These are phyloP conservation scores for Tricholauxania praeusta DNA, from an alignment of 2,888 invertebrate genomes.

Conservation along the genomic window DNA sequence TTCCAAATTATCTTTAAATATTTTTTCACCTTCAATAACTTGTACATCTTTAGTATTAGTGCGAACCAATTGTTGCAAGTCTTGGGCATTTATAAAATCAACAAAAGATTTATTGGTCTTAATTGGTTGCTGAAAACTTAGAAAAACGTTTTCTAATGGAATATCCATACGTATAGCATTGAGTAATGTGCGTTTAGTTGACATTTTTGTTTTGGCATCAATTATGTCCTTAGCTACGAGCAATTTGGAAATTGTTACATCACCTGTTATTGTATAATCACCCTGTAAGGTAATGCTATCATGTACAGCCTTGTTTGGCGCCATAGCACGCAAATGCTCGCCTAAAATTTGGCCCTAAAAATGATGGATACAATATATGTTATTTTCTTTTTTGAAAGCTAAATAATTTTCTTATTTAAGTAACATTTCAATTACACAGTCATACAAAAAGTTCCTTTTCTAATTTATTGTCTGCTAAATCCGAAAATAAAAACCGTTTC, in stretches of 20 bases:
- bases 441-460: too few relatives aligned
- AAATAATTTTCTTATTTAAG: not conserved
- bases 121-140: conserved; percentile 56
- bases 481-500: too few relatives aligned
- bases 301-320: conserved; percentile 68
- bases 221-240: conserved; percentile 60
- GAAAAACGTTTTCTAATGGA: conserved; percentile 53
- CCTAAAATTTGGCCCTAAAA: conserved; percentile 68
- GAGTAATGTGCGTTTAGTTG: conserved; percentile 48
- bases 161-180: conserved; percentile 55
- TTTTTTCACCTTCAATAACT: conserved; percentile 69
- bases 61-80: conserved; percentile 66
- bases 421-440: too few relatives aligned
- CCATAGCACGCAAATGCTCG: conserved; percentile 64
- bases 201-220: conserved; percentile 48
- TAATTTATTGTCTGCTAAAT: too few relatives aligned
- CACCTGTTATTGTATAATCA: conserved; percentile 67
- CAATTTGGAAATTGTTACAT: conserved; percentile 68
- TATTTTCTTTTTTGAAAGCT: not conserved
- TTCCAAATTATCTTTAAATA: conserved; percentile 65
- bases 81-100: conserved; percentile 68
- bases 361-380: not conserved
- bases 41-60: conserved; percentile 65
- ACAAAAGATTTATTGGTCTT: conserved; percentile 63
- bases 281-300: conserved; percentile 67